Evolutionary conservation across 2,888 invertebrate genomes (phyloP).

Genomic region (Erebia ligea): DNA sequence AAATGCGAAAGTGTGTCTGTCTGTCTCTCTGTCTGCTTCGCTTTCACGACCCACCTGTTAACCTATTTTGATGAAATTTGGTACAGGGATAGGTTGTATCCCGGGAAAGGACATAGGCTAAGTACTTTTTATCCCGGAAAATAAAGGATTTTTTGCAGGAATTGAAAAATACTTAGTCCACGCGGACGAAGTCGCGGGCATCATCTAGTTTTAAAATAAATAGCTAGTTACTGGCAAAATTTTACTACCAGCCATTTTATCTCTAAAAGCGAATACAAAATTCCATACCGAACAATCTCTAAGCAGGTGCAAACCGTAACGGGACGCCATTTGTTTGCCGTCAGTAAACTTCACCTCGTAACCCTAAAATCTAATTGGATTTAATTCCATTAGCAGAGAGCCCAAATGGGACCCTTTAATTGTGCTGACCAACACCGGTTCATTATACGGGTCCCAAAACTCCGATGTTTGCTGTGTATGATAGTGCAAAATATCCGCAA

Average conservation of each 20-base stretch:
- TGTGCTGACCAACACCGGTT: conserved; percentile 77
- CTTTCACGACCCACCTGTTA: too few relatives aligned
- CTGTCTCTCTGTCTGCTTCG: too few relatives aligned
- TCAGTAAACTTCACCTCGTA: conserved; percentile 80
- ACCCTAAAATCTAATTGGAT: conserved; percentile 82
- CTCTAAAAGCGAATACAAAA: conserved; percentile 56
- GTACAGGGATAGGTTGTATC: too few relatives aligned
- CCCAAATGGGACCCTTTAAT: conserved; percentile 78
- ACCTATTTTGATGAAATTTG: too few relatives aligned
- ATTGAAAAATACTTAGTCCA: too few relatives aligned
- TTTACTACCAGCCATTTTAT: conserved; percentile 51
- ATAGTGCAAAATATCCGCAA: conserved; percentile 46
- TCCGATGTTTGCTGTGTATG: conserved; percentile 53
- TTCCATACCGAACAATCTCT: conserved; percentile 58
- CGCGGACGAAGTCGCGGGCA: too few relatives aligned
- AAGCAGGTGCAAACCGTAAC: conserved; percentile 66
- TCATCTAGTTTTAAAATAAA: background rate
- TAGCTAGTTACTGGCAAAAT: background rate
- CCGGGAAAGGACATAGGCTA: too few relatives aligned
- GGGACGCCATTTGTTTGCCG: conserved; percentile 77
- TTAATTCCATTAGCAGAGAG: conserved; percentile 81
- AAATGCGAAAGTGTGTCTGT: too few relatives aligned
- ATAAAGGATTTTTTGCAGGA: too few relatives aligned
- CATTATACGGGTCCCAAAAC: conserved; percentile 61
- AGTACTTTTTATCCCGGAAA: too few relatives aligned